Base-by-base conservation (phyloP, 2,888 invertebrate genomes). In the Thymelicus sylvestris region DNA sequence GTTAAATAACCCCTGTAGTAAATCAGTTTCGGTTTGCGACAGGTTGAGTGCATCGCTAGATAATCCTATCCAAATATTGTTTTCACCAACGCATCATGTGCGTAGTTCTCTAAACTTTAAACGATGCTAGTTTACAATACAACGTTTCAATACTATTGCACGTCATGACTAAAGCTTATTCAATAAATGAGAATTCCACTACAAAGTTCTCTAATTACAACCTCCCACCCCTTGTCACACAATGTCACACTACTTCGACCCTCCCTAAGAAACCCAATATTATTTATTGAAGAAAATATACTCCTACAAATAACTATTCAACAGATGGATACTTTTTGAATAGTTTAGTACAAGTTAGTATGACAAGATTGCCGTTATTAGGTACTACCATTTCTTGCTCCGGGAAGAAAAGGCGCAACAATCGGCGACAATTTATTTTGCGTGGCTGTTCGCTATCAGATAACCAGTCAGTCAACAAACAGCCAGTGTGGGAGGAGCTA, bases 401-500 rank as follows among this genome's bases (percentile, higher is more conserved):
- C 4, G 8, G 0, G 8, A 19, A 19, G 52, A 52, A 52, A 52
- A 52, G 7, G 19, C 19, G 52, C 19, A 38, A 7, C 6, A 59
- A 13, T 13, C n/a, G 10, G 3, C 57, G 8, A 6, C 57, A 38
- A 59, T 59, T 39, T 39, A 31, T 13, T 38, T 59, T n/a, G 13
- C 59, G 57, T 38, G 48, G 38, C 47, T 59, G 66, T 44, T 59
- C 19, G 50, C 24, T 61, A 50, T 19, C 61, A 24, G 55, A 47
- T 60, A 24, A 59, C 60, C 7, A 60, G 66, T 60, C 24, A 31
- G n/a, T 39, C 31, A 31, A 62, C 67, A 68, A 62, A 71, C 81
- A 77, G 79, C 80, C 79, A 76, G 77, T 79, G 76, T 79, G 84
- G 81, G 84, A 87, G 86, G 84, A 87, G 86, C 86, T 83, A 83